These are phyloP conservation scores for Sciaenops ocellatus DNA, from an alignment of 2,797 vertebrate genomes.

Conservation along the genomic window DNA sequence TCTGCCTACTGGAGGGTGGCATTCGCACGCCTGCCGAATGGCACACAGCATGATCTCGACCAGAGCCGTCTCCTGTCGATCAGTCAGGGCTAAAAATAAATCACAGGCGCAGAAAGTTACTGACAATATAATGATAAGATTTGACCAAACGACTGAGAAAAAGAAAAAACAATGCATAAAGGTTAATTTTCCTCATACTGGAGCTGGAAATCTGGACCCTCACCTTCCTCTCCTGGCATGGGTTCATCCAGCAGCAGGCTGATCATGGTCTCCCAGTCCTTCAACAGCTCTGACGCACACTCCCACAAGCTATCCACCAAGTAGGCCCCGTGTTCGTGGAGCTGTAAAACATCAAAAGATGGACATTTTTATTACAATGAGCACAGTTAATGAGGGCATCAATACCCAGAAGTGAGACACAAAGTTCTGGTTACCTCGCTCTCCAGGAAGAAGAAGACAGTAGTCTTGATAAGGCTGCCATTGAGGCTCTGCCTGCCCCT, in stretches of 20 bases:
- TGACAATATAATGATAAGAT: background rate
- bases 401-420: background rate
- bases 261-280: conserved; percentile 99
- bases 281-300: conserved; percentile 94
- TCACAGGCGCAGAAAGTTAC: background rate
- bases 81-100: conserved; percentile 88
- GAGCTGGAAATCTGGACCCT: conserved; percentile 35
- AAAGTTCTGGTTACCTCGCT: conserved; percentile 89
- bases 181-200: background rate
- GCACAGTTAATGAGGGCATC: background rate
- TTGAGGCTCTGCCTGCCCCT: conserved; percentile 96
- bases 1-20: conserved; percentile 97
- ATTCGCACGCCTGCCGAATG: conserved; percentile 95
- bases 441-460: conserved; percentile 98
- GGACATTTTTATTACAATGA: background rate
- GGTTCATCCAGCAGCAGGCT: conserved; percentile 96
- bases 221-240: conserved; percentile 95
- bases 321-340: conserved; percentile 98
- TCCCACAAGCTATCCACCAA: conserved; percentile 99
- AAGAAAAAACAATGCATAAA: background rate
- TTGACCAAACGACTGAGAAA: background rate
- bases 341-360: conserved; percentile 76
- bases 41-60: conserved; percentile 99
- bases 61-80: conserved; percentile 96
- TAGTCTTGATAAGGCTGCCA: conserved; percentile 95